Base-by-base conservation (phyloP, 2,113 vertebrate species). In the Cacatua alba region DNA sequence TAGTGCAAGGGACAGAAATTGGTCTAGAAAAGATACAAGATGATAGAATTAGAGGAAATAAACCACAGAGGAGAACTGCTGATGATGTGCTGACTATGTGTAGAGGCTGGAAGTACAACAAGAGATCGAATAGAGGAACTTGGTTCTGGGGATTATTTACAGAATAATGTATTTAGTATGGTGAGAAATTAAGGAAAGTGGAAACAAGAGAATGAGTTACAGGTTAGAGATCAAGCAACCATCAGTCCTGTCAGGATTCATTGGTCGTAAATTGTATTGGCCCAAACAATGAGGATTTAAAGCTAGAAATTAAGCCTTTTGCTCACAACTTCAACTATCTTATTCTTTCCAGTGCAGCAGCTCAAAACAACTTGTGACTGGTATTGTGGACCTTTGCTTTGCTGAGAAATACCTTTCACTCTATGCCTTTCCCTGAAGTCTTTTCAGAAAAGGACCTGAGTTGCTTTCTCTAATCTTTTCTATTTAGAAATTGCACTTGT, bases 321-420 rank as follows among this genome's bases (percentile, higher is more conserved):
- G 14, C 13, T 78, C 48, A 24, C 35, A 84, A 2, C 0, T 0
- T 41, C 20, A 67, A 41, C 15, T 35, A 39, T n/a, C 26, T 57
- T 75, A 43, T 37, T 87, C 69, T 79, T 91, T 68, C 52, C 14
- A 63, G 28, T 24, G 35, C 43, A 86, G 46, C n/a, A 49, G 31
- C 33, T 63, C 1, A 6, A 71, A 88, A 65, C 5, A 41, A 13
- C 19, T 69, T 82, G 29, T 88, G 24, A 70, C 10, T 6, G 31
- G 11, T 59, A 60, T 11, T 63, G 53, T 60, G 60, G 18, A 62
- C 13, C 6, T 72, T 31, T 28, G 43, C 25, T 92, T 92, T 88
- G 57, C 33, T 44, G 33, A 86, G 53, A 86, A 79, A 74, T 69
- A 13, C 1, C 3, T 70, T 94, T 74, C 14, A 13, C 18, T 60